A percentile compares a stretch with the other conserved stretches of the same genome.
Conservation (phyloP, 1,140 invertebrate genomes). For the Drosophila novamexicana region DNA sequence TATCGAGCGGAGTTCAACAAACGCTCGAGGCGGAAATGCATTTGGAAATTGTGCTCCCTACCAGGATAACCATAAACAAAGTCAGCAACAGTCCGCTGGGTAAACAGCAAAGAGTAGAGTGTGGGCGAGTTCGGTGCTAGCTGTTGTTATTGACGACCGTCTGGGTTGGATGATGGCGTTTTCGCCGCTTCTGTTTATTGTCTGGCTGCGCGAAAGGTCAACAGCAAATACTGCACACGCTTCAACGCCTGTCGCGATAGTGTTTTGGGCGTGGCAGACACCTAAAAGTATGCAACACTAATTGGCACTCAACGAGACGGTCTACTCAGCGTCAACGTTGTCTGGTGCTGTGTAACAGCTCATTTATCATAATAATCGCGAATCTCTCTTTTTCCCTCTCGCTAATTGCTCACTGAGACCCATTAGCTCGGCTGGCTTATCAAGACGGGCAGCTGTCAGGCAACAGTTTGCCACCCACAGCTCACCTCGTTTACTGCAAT, state of each 20-base stretch:
- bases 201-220: constrained; percentile 62
- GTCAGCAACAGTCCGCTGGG: constrained; percentile 49
- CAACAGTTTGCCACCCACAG: constrained; percentile 11
- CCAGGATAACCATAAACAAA: constrained; percentile 51
- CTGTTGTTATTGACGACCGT: constrained; percentile 72
- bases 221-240: constrained; percentile 61
- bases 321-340: constrained; percentile 32
- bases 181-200: constrained; percentile 57
- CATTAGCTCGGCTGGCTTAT: constrained; percentile 66
- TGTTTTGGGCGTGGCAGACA: constrained; percentile 44
- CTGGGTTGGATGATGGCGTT: constrained; percentile 49
- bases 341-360: constrained; percentile 36
- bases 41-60: constrained; percentile 49
- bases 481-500: constrained; percentile 13
- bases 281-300: constrained; percentile 72
- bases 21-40: constrained; percentile 71
- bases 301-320: constrained; percentile 62
- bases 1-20: constrained; percentile 68
- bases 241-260: constrained; percentile 38
- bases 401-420: constrained; percentile 62
- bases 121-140: neutral
- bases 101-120: constrained; percentile 38
- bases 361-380: constrained; percentile 73
- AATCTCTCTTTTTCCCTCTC: constrained; percentile 9
- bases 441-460: constrained; percentile 63